A percentile compares a stretch with the other conserved stretches of the same genome.
These are phyloP conservation scores for Venusia cambrica DNA, from an alignment of 2,888 invertebrate species.

Conservation along the genomic window DNA sequence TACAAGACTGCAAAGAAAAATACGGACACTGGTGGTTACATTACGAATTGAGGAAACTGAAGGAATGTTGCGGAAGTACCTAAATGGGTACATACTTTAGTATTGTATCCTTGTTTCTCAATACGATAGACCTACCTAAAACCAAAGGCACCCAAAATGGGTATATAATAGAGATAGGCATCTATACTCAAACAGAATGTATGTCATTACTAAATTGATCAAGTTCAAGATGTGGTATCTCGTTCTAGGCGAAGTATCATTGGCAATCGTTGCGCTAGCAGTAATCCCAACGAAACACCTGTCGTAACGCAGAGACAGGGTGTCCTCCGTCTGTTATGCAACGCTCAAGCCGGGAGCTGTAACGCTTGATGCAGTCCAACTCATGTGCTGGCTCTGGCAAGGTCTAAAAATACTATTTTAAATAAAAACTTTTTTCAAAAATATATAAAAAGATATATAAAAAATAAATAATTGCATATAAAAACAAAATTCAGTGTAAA, in stretches of 20 bases:
- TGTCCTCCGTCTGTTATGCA: constrained; percentile 20
- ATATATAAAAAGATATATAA: neutral
- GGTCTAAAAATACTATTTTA: neutral
- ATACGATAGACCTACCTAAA: no score
- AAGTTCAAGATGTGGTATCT: constrained; percentile 8
- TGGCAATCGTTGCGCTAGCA: constrained; percentile 18
- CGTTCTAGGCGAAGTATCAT: constrained; percentile 11
- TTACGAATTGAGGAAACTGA: no score
- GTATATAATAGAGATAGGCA: no score
- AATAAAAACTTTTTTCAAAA: neutral
- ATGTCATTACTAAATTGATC: constrained; percentile 9
- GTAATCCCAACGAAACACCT: constrained; percentile 16
- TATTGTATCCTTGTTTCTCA: no score
- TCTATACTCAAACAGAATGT: no score
- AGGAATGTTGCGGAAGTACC: no score
- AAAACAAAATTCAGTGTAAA: no score
- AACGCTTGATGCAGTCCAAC: constrained; percentile 11
- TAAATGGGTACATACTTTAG: no score
- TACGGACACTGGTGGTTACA: no score
- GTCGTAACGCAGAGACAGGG: constrained; percentile 24
- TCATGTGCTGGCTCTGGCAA: constrained; percentile 6
- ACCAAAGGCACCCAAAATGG: no score
- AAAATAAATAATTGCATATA: neutral
- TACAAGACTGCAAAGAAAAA: no score
- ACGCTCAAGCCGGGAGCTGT: constrained; percentile 6